Base-by-base conservation (phyloP, 2,888 invertebrate species). In the Ernsta delagoae region DNA sequence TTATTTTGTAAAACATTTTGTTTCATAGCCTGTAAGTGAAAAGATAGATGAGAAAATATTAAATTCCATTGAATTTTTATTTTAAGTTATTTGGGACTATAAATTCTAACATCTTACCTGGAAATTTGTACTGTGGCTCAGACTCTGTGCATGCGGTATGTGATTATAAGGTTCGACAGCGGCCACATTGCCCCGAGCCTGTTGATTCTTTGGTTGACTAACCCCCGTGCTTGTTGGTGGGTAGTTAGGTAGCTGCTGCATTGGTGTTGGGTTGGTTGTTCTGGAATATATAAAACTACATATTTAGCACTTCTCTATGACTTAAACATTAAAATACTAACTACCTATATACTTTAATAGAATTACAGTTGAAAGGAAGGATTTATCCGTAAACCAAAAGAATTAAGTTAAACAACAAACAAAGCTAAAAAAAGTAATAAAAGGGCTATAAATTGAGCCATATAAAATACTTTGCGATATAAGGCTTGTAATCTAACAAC, bases 91-190 rank as follows among this genome's bases (percentile, higher is more conserved):
- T 53, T 4, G 6, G 24, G 4, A 1, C 24, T 8, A 24, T 9
- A 5, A 7, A 16, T 53, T n/a, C n/a, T n/a, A n/a, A n/a, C n/a
- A n/a, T n/a, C n/a, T 71, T 80, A 93, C 93, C 88, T 92, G 92
- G 74, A 90, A 90, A 75, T 93, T 92, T 59, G 85, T 82, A 74
- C 89, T 92, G 77, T 93, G 91, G 73, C 79, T 88, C 79, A 92
- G 85, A 74, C 94, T 94, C 73, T 94, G 94, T 48, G 95, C 94
- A 73, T 95, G 95, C 65, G 97, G 97, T 79, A 97, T 96, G 80
- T 97, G 97, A 80, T 97, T 97, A 85, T 97, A 98, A 4, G 97
- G 97, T 83, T 97, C 97, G 48, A 98, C 96, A 59, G 97, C 97
- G 16, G 97, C 97, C 71, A 98, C 96, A 87, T 98, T 97, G 66